Evolutionary conservation across 2,888 invertebrate genomes (phyloP).

Genomic region (Cheilosia grossa): DNA sequence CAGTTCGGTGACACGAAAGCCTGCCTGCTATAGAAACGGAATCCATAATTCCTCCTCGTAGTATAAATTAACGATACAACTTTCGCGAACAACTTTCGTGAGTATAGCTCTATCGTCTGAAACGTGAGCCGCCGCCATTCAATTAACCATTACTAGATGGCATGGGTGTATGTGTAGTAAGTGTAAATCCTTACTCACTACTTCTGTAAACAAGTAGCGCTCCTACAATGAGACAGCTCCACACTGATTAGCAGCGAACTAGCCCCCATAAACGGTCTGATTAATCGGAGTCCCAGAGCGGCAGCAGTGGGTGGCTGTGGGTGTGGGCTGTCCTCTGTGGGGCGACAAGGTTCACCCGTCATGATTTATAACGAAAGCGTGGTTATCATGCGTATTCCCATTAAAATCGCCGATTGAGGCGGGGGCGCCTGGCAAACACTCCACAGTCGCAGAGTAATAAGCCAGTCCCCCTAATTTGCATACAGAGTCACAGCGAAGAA

Average conservation of each 20-base stretch:
- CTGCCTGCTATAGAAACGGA: neutral
- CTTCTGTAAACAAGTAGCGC: conserved; percentile 39
- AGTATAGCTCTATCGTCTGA: conserved; percentile 38
- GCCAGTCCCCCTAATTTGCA: conserved; percentile 19
- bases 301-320: conserved; percentile 17
- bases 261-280: conserved; percentile 59
- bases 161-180: conserved; percentile 38
- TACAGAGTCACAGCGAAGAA: conserved; percentile 2
- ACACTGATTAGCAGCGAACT: conserved; percentile 65
- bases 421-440: conserved; percentile 4
- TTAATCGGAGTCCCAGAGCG: conserved; percentile 64
- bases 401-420: conserved; percentile 32
- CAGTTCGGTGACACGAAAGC: conserved; percentile 15
- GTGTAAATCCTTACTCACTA: conserved; percentile 52
- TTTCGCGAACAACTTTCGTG: conserved; percentile 61
- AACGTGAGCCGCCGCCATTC: conserved; percentile 12
- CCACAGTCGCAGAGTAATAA: conserved; percentile 28
- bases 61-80: conserved; percentile 48
- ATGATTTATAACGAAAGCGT: conserved; percentile 58
- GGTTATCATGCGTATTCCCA: conserved; percentile 58
- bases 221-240: conserved; percentile 47
- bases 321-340: conserved; percentile 25
- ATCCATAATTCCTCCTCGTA: conserved; percentile 29
- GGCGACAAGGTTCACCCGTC: conserved; percentile 19
- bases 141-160: neutral